Evolutionary conservation across 2,797 vertebrate genomes (phyloP).

Genomic region (Dendrocincla tyrannina): DNA sequence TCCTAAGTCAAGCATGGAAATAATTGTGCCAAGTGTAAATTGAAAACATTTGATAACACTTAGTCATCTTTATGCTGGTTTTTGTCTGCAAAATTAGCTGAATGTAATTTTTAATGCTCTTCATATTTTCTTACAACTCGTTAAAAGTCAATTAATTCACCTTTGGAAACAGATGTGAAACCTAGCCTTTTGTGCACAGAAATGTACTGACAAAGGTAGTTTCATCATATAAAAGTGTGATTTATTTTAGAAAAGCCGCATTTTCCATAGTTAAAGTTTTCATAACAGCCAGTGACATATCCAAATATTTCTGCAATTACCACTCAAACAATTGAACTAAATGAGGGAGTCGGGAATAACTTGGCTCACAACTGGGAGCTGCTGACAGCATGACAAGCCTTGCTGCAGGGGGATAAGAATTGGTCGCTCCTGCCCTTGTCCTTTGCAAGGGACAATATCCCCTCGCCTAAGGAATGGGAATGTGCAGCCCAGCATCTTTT

Average conservation of each 20-base stretch:
- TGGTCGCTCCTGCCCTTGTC: fast-evolving
- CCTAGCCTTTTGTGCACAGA: not conserved
- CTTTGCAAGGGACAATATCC: not conserved
- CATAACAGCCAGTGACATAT: not conserved
- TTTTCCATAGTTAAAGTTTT: not conserved
- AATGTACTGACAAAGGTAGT: not conserved
- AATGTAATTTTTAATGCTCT: not conserved
- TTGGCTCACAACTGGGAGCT: not conserved
- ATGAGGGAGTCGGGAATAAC: not conserved
- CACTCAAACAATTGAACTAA: not conserved
- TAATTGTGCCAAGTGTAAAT: slow-evolving; percentile 39
- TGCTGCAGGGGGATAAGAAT: not conserved
- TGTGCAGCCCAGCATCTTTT: not conserved
- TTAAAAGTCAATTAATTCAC: not conserved
- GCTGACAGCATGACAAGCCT: not conserved
- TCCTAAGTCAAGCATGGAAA: slow-evolving; percentile 27
- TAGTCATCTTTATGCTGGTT: not conserved
- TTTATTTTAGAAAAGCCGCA: not conserved
- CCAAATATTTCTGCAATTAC: slow-evolving; percentile 8
- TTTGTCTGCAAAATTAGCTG: not conserved
- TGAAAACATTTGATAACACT: slow-evolving; percentile 31
- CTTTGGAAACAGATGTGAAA: not conserved
- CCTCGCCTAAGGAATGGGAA: fast-evolving
- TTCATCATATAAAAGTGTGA: not conserved
- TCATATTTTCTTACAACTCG: not conserved